Percentiles rank a stretch among this genome's conserved stretches.
phyloP scores from a whole-genome alignment of 2,888 invertebrate species.

The Pristionchus fissidentatus region DNA sequence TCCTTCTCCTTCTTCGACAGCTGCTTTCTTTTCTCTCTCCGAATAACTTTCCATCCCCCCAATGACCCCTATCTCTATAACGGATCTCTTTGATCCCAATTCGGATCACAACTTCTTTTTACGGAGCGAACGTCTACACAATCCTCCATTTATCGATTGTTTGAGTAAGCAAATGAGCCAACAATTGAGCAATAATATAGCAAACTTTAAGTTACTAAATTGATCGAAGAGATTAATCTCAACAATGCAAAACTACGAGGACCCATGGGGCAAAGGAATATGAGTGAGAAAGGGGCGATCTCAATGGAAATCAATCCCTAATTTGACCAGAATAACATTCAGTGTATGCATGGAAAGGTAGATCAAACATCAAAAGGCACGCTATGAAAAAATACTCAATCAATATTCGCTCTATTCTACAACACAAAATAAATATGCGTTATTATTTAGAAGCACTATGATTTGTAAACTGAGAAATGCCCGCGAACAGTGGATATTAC shows the following conservation, averaged over 20 bases:
- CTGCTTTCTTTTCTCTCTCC: constrained; percentile 22
- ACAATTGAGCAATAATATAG: constrained; percentile 28
- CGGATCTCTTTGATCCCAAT: constrained; percentile 24
- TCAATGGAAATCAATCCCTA: not conserved
- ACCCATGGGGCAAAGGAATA: constrained; percentile 40
- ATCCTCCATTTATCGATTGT: not conserved
- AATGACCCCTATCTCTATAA: not conserved
- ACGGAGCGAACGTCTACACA: not conserved
- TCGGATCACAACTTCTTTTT: not conserved
- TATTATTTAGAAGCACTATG: constrained; percentile 3
- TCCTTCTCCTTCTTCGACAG: constrained; percentile 27
- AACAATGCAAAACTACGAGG: too few relatives aligned
- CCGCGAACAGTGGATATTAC: not conserved
- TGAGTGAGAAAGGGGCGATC: constrained; percentile 4
- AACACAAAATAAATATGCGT: constrained; percentile 28
- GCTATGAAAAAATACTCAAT: constrained; percentile 16
- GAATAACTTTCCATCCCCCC: not conserved
- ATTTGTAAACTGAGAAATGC: not conserved
- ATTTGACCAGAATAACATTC: constrained; percentile 35
- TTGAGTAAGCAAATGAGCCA: not conserved
- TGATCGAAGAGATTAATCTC: not conserved
- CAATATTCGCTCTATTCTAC: constrained; percentile 35
- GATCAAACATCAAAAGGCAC: constrained; percentile 39
- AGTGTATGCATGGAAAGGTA: not conserved
- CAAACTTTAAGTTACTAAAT: constrained; percentile 10